Evolutionary conservation across 2,888 invertebrate genomes (phyloP).

Genomic region (Drosophila sordidula): DNA sequence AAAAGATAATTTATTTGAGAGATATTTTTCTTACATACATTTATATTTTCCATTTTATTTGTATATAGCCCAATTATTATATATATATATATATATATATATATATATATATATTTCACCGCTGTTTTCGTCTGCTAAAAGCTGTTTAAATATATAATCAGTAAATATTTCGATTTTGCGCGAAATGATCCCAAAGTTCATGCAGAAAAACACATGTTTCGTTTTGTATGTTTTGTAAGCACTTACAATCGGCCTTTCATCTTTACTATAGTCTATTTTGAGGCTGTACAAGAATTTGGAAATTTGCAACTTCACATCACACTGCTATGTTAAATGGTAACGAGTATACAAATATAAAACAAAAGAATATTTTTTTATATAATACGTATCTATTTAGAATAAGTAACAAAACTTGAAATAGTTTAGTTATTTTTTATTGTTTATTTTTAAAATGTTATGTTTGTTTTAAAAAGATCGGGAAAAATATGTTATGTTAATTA

Average conservation of each 20-base stretch:
- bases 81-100: too few relatives aligned
- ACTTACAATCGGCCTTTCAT: background rate
- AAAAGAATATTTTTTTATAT: background rate
- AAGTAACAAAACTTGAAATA: background rate
- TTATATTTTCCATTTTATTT: too few relatives aligned
- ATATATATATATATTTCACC: too few relatives aligned
- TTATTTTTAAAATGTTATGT: background rate
- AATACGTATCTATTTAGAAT: background rate
- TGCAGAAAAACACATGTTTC: background rate
- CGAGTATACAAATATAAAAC: background rate
- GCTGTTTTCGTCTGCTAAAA: background rate
- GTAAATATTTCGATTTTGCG: conserved; percentile 2
- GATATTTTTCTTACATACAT: background rate
- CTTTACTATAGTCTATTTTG: background rate
- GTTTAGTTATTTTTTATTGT: background rate
- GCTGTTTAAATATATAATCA: conserved; percentile 15
- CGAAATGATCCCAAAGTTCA: conserved; percentile 2
- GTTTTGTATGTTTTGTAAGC: background rate
- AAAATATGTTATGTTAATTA: background rate
- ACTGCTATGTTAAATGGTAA: too few relatives aligned
- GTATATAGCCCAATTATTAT: too few relatives aligned
- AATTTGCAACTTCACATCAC: too few relatives aligned
- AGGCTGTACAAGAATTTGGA: background rate
- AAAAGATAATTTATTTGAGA: background rate
- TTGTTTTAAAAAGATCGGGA: background rate